Evolutionary conservation across 2,888 invertebrate species (phyloP).

Genomic region (Nomada fabriciana): DNA sequence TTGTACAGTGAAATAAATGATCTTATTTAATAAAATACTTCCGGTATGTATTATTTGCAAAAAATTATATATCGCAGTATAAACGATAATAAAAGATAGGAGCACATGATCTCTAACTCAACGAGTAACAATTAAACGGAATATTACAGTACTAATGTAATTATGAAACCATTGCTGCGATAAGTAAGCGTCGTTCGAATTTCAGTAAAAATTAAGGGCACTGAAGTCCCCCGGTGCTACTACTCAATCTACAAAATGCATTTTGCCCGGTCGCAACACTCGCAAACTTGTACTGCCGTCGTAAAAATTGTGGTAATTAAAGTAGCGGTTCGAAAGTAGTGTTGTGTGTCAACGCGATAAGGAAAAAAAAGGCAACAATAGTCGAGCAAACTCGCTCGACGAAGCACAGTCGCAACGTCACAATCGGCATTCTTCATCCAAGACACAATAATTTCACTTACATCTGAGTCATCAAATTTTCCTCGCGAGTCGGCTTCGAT

Average conservation of each 20-base stretch:
- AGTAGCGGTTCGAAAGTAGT: slow-evolving; percentile 12
- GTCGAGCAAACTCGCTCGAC: neutral
- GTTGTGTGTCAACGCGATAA: slow-evolving; percentile 33
- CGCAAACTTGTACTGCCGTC: neutral
- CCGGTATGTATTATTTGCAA: too few species aligned
- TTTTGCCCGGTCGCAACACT: neutral
- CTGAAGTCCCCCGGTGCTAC: neutral
- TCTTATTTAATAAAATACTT: neutral
- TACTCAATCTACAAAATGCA: neutral
- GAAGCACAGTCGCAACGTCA: neutral
- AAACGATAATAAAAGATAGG: neutral
- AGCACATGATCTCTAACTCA: neutral
- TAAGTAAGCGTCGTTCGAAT: neutral
- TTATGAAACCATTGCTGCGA: neutral
- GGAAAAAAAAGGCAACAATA: slow-evolving; percentile 11
- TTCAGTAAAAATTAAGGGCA: neutral
- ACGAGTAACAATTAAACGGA: neutral
- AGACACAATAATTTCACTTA: slow-evolving; percentile 33
- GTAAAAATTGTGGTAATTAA: slow-evolving; percentile 27
- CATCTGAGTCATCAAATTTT: slow-evolving; percentile 45
- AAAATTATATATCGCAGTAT: too few species aligned
- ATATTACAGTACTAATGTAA: neutral
- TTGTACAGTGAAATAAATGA: neutral
- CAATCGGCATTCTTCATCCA: neutral
- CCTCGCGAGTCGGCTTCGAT: slow-evolving; percentile 23